Evolutionary conservation across 2,888 invertebrate genomes (phyloP).

Genomic region (Ectemnius continuus): DNA sequence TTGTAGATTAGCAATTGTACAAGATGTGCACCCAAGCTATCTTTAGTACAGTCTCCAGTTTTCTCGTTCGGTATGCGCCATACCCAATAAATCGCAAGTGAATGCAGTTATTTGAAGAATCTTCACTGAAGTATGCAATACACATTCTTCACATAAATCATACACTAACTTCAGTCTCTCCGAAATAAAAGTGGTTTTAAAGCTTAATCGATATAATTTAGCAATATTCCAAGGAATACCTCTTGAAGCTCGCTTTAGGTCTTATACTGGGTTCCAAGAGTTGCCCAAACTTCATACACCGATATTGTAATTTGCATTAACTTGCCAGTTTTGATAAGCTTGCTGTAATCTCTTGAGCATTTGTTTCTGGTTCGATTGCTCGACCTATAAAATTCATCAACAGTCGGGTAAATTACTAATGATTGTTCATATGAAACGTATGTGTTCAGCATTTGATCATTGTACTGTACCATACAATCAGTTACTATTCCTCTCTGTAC

Average conservation of each 20-base stretch:
- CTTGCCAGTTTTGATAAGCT: constrained; percentile 73
- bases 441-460: background rate
- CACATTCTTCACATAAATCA: constrained; percentile 32
- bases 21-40: background rate
- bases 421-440: background rate
- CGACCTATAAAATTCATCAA: constrained; percentile 63
- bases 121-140: constrained; percentile 28
- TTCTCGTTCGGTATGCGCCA: background rate
- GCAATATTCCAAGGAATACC: constrained; percentile 28
- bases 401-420: background rate
- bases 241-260: constrained; percentile 37
- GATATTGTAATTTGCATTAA: constrained; percentile 70
- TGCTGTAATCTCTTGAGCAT: constrained; percentile 74
- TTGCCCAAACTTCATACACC: constrained; percentile 57
- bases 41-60: constrained; percentile 4
- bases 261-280: constrained; percentile 10
- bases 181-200: constrained; percentile 27
- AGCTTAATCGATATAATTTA: constrained; percentile 26
- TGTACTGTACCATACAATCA: constrained; percentile 53
- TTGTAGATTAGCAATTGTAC: background rate
- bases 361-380: constrained; percentile 74
- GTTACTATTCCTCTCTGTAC: constrained; percentile 62
- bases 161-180: constrained; percentile 22
- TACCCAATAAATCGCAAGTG: background rate
- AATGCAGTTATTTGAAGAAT: constrained; percentile 23